Evolutionary conservation across 2,113 vertebrate genomes (phyloP), one percentile per base, ranked within the genome.

Genomic region (Cynopterus brachyotis): DNA sequence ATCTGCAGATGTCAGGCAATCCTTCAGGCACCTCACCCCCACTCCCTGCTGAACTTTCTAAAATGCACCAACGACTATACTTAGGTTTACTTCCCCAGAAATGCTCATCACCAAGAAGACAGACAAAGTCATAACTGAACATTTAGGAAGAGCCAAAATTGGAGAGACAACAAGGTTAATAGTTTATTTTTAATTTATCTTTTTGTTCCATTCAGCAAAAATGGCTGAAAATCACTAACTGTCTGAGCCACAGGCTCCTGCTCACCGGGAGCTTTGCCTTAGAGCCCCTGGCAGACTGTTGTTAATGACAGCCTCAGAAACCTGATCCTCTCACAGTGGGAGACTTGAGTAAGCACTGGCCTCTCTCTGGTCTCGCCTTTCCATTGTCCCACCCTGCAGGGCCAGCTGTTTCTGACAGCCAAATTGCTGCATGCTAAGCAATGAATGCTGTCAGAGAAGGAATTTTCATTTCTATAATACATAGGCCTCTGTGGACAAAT

Each of bases 341-440:
- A 67, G 98, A 97, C 94, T 87, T 47, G 88, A 98, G 97, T 94
- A 93, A 95, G 97, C 70, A 12, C 97, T 96, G 98, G 97, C 96
- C 97, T 98, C 97, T 98, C 96, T 89, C 92, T 0, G 80, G 94
- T 94, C 96, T 98, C 69, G 80, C 97, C 98, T 98, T 97, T 94
- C 98, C 91, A 99, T 98, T 98, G 87, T 98, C 98, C 98, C 98
- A 98, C 97, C 97, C 98, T 94, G 80, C 96, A 93, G 97, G 96
- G 97, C 98, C 98, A 98, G 98, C 98, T 98, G 97, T 98, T 99
- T 98, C 98, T 98, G 97, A 98, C 98, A 98, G 98, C 98, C 98
- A 98, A 98, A 98, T 98, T 98, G 98, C 98, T 91, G 98, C 53
- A 75, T 96, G 97, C 98, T 84, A 97, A 98, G 98, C 99, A 98